These are phyloP conservation scores for Hypomesus transpacificus DNA, from an alignment of 2,113 vertebrate genomes.

Conservation along the genomic window DNA sequence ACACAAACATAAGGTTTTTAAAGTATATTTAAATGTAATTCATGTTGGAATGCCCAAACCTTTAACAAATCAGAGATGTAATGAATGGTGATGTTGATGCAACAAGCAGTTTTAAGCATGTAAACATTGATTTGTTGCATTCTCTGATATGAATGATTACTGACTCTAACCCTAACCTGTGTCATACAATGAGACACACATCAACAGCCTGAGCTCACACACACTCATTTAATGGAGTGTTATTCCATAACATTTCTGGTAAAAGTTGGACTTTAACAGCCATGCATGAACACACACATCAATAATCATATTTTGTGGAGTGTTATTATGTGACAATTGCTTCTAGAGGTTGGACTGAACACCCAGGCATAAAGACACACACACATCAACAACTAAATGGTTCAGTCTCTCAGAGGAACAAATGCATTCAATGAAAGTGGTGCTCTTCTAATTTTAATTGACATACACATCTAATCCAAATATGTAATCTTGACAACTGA, in stretches of 20 bases:
- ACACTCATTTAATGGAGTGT: background rate
- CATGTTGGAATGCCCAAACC: no score
- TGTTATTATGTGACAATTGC: slow-evolving; percentile 5
- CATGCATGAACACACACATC: background rate
- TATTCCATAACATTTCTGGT: no score
- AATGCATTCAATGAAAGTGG: slow-evolving; percentile 65
- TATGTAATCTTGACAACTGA: slow-evolving; percentile 63
- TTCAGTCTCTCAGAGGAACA: slow-evolving; percentile 60
- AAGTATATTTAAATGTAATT: background rate
- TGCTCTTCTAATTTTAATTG: slow-evolving; percentile 69
- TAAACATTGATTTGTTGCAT: no score
- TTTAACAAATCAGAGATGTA: no score
- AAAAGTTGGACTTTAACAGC: background rate
- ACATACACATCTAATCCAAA: slow-evolving; percentile 66
- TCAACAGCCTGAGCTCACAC: background rate
- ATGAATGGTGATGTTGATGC: background rate
- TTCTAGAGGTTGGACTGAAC: background rate
- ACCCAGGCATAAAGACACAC: slow-evolving; percentile 34
- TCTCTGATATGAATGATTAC: no score
- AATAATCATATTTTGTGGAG: background rate
- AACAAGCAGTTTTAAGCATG: background rate
- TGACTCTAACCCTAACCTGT: background rate
- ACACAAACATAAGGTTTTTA: no score
- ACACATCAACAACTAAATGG: slow-evolving; percentile 16
- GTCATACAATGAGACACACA: background rate